phyloP scores from a whole-genome alignment of 2,888 invertebrate species.

The Tetropium fuscum region DNA sequence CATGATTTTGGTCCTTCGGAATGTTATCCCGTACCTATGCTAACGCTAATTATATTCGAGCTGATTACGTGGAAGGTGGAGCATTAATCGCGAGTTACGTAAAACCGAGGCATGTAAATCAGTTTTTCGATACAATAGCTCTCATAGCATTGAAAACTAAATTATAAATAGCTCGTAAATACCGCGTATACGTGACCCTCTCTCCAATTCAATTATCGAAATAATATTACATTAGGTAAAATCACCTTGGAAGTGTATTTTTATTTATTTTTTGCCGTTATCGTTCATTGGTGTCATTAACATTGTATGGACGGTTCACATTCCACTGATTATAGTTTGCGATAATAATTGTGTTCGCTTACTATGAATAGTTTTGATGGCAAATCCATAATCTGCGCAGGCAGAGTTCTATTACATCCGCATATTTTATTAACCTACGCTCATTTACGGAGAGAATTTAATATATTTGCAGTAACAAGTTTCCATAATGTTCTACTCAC shows the following conservation, averaged over 20 bases:
- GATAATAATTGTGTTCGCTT: constrained; percentile 8
- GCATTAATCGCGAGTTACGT: too few relatives aligned
- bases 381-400: not conserved
- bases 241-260: constrained; percentile 6
- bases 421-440: too few relatives aligned
- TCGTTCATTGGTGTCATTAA: constrained; percentile 16
- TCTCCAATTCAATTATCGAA: constrained; percentile 1
- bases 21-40: too few relatives aligned
- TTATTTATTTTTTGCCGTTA: constrained; percentile 6
- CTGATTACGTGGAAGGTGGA: not conserved
- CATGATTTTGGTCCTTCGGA: too few relatives aligned
- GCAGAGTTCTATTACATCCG: too few relatives aligned
- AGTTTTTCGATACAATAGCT: constrained; percentile 1
- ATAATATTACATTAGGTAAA: not conserved
- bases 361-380: not conserved
- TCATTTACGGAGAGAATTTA: too few relatives aligned
- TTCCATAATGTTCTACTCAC: too few relatives aligned
- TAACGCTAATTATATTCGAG: not conserved
- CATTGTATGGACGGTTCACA: constrained; percentile 9
- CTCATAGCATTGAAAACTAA: not conserved
- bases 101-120: not conserved
- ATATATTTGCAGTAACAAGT: too few relatives aligned
- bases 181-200: not conserved
- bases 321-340: constrained; percentile 6
- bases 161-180: constrained; percentile 14